These are phyloP conservation scores for Adrianichthys oophorus DNA, from an alignment of 2,797 vertebrate species.

Conservation along the genomic window DNA sequence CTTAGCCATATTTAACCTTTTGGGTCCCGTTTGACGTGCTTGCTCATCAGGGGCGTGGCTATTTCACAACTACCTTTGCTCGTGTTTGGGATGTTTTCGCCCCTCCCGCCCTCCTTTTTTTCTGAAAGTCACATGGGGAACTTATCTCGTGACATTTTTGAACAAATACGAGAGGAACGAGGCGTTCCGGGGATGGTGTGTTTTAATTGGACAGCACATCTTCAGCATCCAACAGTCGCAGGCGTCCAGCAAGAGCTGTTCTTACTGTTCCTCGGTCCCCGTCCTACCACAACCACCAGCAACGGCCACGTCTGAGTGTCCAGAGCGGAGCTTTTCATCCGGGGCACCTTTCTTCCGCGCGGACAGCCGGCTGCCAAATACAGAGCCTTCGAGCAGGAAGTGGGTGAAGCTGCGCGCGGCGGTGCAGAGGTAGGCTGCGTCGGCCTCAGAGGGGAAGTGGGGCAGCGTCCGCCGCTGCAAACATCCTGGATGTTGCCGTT, in stretches of 20 bases:
- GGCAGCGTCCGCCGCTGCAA: too few relatives aligned
- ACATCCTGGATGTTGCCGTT: conserved; percentile 6
- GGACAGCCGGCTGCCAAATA: not conserved
- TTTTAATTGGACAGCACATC: conserved; percentile 48
- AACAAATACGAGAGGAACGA: conserved; percentile 51
- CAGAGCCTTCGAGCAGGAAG: conserved; percentile 53
- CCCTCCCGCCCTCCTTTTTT: conserved; percentile 23
- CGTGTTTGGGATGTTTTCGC: conserved; percentile 25
- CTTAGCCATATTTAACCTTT: not conserved
- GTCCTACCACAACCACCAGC: not conserved
- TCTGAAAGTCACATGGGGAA: conserved; percentile 67
- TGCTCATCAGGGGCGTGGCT: conserved; percentile 30
- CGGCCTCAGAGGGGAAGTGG: not conserved
- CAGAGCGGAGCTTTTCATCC: conserved; percentile 1
- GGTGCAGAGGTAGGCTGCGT: conserved; percentile 41
- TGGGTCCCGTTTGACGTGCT: not conserved
- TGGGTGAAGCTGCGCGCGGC: conserved; percentile 9
- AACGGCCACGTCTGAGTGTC: not conserved
- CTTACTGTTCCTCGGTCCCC: not conserved
- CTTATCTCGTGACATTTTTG: conserved; percentile 67
- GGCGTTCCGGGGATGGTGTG: conserved; percentile 46
- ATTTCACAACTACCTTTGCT: conserved; percentile 11
- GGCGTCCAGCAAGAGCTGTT: not conserved
- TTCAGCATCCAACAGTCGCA: conserved; percentile 38
- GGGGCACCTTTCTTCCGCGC: too few relatives aligned